Conservation (phyloP, 2,888 invertebrate species). For the Pardosa pseudoannulata region DNA sequence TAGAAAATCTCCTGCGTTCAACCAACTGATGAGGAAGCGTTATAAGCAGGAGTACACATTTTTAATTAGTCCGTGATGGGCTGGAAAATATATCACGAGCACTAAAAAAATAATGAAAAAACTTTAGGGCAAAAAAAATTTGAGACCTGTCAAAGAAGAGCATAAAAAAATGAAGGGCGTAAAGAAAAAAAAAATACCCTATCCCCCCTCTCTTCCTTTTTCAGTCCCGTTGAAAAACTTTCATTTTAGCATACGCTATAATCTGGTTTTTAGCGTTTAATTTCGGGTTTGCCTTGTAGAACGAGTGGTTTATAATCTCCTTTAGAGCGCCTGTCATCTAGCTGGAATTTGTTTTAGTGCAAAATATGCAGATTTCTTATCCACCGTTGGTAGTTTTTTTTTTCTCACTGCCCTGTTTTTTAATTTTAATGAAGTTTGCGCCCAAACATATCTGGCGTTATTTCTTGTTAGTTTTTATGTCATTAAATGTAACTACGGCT, state of each 20-base stretch:
- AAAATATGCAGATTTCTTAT: constrained; percentile 58
- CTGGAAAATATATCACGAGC: constrained; percentile 55
- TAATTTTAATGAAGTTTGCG: constrained; percentile 2
- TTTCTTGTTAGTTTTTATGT: background rate
- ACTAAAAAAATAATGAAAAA: constrained; percentile 25
- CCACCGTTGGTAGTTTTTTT: background rate
- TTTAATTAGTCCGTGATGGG: constrained; percentile 68
- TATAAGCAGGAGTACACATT: constrained; percentile 52
- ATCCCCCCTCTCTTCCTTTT: background rate
- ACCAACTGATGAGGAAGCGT: constrained; percentile 17
- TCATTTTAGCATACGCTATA: constrained; percentile 36
- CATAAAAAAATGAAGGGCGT: constrained; percentile 4
- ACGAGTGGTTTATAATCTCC: constrained; percentile 50
- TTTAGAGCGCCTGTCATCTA: constrained; percentile 44
- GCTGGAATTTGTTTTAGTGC: constrained; percentile 59
- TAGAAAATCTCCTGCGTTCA: background rate
- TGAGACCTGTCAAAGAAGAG: constrained; percentile 9
- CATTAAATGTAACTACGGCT: background rate
- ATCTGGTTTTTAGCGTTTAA: constrained; percentile 71
- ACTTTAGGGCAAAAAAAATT: background rate
- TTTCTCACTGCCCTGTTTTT: background rate
- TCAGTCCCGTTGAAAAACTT: constrained; percentile 39
- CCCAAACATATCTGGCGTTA: background rate
- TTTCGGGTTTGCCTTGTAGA: constrained; percentile 45
- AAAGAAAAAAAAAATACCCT: background rate